These are phyloP conservation scores for Monomorium pharaonis DNA, from an alignment of 1,140 invertebrate species.

Conservation along the genomic window DNA sequence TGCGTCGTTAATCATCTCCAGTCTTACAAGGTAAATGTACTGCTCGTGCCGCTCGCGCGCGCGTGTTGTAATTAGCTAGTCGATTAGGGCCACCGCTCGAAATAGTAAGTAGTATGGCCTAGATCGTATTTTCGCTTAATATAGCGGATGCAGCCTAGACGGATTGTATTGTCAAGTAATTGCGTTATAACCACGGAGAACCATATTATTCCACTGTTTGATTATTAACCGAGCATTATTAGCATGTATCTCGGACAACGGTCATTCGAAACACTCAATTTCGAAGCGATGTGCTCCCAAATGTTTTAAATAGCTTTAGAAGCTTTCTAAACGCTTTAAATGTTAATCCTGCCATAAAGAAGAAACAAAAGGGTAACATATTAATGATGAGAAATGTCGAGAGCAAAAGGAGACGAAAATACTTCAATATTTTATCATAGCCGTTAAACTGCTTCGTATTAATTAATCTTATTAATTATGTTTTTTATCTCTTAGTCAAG, in stretches of 20 bases:
- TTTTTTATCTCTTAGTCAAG: background rate
- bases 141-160: background rate
- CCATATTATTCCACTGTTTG: background rate
- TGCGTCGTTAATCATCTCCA: slow-evolving; percentile 95
- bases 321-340: too few relatives aligned
- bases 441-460: background rate
- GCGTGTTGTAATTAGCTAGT: slow-evolving; percentile 66
- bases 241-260: background rate
- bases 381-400: background rate
- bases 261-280: background rate
- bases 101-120: slow-evolving; percentile 46
- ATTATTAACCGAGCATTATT: background rate
- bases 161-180: slow-evolving; percentile 12
- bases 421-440: background rate
- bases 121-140: slow-evolving; percentile 34
- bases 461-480: background rate
- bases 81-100: slow-evolving; percentile 66
- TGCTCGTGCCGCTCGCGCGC: slow-evolving; percentile 72
- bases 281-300: background rate
- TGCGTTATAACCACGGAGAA: background rate
- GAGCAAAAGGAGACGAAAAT: background rate
- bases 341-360: background rate
- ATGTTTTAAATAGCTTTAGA: background rate
- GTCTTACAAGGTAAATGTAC: slow-evolving; percentile 91
- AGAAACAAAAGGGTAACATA: background rate